These are phyloP conservation scores for Epiblema foenella DNA, from an alignment of 2,888 invertebrate genomes.

Conservation along the genomic window DNA sequence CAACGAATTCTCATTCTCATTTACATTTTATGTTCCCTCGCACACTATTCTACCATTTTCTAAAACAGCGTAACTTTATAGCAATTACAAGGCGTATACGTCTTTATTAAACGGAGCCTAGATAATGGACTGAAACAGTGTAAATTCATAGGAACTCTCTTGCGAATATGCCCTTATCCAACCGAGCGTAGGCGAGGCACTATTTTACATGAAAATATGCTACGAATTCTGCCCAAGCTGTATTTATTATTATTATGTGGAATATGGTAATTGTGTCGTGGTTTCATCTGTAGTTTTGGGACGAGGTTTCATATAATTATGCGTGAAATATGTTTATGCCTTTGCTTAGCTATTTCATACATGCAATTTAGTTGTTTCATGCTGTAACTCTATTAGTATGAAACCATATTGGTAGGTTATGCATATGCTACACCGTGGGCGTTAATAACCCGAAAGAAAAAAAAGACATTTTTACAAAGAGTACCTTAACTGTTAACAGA, in stretches of 20 bases:
- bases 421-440: background rate
- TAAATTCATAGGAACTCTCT: background rate
- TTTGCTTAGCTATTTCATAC: too few species aligned
- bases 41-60: conserved; percentile 2
- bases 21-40: conserved; percentile 19
- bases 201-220: conserved; percentile 14
- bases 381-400: background rate
- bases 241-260: conserved; percentile 43
- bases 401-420: background rate
- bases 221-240: conserved; percentile 23
- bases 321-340: conserved; percentile 25
- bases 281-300: conserved; percentile 38
- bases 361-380: background rate
- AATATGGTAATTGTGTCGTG: conserved; percentile 40
- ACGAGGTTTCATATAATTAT: conserved; percentile 24
- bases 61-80: background rate
- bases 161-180: conserved; percentile 8
- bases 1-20: conserved; percentile 15
- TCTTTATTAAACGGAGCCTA: conserved; percentile 6
- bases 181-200: conserved; percentile 1
- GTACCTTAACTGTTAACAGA: too few species aligned
- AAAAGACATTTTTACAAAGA: too few species aligned
- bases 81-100: background rate
- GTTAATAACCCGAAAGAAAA: too few species aligned
- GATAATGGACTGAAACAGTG: background rate